Evolutionary conservation across 2,113 vertebrate species (phyloP).

Genomic region (Pelmatolapia mariae): DNA sequence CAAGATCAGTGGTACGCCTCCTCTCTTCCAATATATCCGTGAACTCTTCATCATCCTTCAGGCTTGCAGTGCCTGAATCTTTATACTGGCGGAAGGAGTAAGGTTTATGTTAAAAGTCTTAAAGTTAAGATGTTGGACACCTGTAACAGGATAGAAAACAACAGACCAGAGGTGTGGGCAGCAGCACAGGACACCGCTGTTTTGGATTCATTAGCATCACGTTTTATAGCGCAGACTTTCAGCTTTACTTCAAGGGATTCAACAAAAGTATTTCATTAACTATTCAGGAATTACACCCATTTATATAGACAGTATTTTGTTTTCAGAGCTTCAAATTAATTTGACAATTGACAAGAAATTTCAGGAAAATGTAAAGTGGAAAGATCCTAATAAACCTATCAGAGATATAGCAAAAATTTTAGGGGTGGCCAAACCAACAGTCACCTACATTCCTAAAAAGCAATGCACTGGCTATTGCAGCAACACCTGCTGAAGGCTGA

Average conservation of each 20-base stretch:
- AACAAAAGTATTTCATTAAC: neutral
- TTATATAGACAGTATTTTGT: neutral
- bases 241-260: neutral
- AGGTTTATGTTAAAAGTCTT: neutral
- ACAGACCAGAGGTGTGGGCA: neutral
- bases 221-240: neutral
- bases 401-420: no score
- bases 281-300: neutral
- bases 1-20: slow-evolving; percentile 78
- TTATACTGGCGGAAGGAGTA: neutral
- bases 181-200: neutral
- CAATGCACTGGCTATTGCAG: no score
- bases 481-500: no score
- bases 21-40: slow-evolving; percentile 88
- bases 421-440: no score
- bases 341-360: neutral
- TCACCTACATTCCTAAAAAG: no score
- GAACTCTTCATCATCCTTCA: slow-evolving; percentile 74
- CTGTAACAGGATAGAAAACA: neutral
- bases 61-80: neutral
- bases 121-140: neutral
- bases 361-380: no score
- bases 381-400: no score
- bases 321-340: neutral
- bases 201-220: neutral